Evolutionary conservation across 92 coral and sea anemone genomes (phyloP).

Genomic region (Paragorgia papillata): DNA sequence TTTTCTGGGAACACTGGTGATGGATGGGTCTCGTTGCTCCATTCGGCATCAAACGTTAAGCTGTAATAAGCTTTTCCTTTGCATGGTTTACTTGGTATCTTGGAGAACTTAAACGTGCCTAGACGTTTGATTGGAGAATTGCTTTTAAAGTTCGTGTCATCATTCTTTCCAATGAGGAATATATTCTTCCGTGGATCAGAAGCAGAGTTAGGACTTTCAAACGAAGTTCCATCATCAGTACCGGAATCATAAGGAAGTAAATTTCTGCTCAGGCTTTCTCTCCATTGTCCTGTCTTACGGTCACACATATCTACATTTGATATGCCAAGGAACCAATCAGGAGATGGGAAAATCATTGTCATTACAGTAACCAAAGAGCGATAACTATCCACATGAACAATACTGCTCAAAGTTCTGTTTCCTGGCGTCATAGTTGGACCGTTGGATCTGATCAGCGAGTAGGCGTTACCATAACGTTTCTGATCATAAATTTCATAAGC

Average conservation of each 20-base stretch:
- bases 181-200: not conserved
- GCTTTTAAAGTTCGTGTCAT: slow-evolving; percentile 10
- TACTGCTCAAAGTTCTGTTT: too few species aligned
- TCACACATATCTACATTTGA: not conserved
- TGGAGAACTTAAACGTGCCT: not conserved
- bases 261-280: not conserved
- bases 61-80: too few species aligned
- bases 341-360: slow-evolving; percentile 7
- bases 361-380: not conserved
- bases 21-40: too few species aligned
- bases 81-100: not conserved
- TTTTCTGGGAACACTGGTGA: too few species aligned
- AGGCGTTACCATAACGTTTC: too few species aligned
- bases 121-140: not conserved
- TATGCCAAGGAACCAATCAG: slow-evolving; percentile 18
- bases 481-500: too few species aligned
- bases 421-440: too few species aligned
- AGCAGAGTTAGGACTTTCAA: not conserved
- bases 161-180: not conserved
- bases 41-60: too few species aligned
- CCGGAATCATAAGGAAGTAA: slow-evolving; percentile 2
- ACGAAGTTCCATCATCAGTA: not conserved
- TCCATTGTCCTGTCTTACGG: not conserved
- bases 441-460: too few species aligned
- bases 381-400: not conserved